Evolutionary conservation across 2,888 invertebrate genomes (phyloP), one percentile per base, ranked within the genome.

Genomic region (Callinectes sapidus): DNA sequence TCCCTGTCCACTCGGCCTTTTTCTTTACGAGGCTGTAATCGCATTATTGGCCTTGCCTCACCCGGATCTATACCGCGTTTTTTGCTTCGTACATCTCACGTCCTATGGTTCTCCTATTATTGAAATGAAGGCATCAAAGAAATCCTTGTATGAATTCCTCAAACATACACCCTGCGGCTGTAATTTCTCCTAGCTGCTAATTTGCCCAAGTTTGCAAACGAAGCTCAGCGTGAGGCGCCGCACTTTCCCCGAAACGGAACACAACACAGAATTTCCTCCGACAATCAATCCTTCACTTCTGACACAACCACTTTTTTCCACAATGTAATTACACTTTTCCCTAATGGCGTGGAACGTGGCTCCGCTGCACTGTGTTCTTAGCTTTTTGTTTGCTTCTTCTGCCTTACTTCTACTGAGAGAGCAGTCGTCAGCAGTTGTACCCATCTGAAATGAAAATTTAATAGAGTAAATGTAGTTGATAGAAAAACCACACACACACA

Each of bases 261-360:
- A 81, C 14, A 81, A 81, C 81, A 81, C 81, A 81, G 81, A 81
- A 81, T 81, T 81, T 81, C 81, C 35, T 81, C 81, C 35, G 81
- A 81, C 81, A 81, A 81, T 81, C 81, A 81, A 81, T 81, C 81
- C 81, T 81, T 81, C 35, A 35, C 81, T 81, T 81, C 81, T 81
- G 81, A 81, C 81, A 35, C 81, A 35, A 35, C 81, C 81, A 35
- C 81, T 35, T 81, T 81, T 81, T 81, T 81, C 81, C 81, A 81
- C 81, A 32, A 32, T 35, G 81, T 81, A 81, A 81, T 81, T 81
- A 81, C 35, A 81, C 35, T 81, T 81, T 81, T 81, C 81, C 81
- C n/a, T 81, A 81, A 81, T 81, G 81, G 81, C 81, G 81, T 35
- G 13, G 35, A 32, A 81, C 81, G 81, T 81, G 81, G 81, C 35